Evolutionary conservation across 2,113 vertebrate species (phyloP).

Genomic region (Stegostoma tigrinum): DNA sequence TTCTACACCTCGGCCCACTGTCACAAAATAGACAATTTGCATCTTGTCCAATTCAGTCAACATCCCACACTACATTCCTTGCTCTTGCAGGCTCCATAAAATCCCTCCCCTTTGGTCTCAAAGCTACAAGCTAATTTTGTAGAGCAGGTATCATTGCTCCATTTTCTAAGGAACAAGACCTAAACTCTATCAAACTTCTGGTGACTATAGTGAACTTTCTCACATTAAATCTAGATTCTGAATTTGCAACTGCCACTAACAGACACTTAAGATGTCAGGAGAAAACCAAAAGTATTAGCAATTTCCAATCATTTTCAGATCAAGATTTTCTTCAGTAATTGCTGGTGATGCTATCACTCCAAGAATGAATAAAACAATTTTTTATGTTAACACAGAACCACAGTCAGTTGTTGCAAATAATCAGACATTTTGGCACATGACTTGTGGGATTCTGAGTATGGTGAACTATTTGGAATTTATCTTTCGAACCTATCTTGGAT

Average conservation of each 20-base stretch:
- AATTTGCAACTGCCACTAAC: background rate
- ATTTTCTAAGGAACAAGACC: background rate
- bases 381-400: background rate
- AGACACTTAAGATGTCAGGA: background rate
- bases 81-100: too few relatives aligned
- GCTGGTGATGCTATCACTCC: background rate
- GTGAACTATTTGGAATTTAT: background rate
- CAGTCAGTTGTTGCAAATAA: background rate
- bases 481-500: background rate
- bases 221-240: background rate
- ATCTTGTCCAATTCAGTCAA: too few relatives aligned
- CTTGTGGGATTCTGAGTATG: background rate
- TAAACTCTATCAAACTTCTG: background rate
- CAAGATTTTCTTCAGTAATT: background rate
- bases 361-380: background rate
- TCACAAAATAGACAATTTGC: too few relatives aligned
- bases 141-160: background rate
- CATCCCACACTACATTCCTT: too few relatives aligned
- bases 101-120: too few relatives aligned
- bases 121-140: background rate
- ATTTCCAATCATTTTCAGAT: too few relatives aligned
- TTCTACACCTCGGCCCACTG: too few relatives aligned
- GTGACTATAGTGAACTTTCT: background rate
- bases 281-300: background rate
- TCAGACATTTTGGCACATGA: background rate